Evolutionary conservation across 2,888 invertebrate genomes (phyloP).

Genomic region (Metalampra italica): DNA sequence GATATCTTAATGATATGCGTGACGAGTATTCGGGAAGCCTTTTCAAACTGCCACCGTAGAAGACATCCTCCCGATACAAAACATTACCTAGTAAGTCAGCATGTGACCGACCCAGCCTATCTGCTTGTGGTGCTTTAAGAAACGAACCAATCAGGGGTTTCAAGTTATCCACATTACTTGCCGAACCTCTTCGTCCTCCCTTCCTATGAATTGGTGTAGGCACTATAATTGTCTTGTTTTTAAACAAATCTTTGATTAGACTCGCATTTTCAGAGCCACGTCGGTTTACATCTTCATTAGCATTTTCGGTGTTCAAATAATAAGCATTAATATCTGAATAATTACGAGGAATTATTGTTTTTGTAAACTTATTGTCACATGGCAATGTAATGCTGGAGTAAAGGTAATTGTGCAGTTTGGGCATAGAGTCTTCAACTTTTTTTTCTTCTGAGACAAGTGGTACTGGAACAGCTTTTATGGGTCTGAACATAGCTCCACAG

Average conservation of each 20-base stretch:
- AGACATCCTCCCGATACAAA: constrained; percentile 93
- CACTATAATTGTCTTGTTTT: too few relatives aligned
- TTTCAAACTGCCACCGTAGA: constrained; percentile 92
- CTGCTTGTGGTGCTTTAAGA: constrained; percentile 52
- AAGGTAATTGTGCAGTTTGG: not conserved
- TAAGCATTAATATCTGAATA: not conserved
- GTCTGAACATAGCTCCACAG: constrained; percentile 90
- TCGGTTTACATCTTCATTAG: not conserved
- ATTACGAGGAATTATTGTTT: not conserved
- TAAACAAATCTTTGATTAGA: not conserved
- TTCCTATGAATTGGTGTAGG: not conserved
- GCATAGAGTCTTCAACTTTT: not conserved
- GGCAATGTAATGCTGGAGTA: not conserved
- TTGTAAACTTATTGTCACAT: not conserved
- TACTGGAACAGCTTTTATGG: constrained; percentile 84
- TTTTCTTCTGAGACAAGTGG: not conserved
- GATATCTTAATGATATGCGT: constrained; percentile 86
- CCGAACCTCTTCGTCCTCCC: not conserved
- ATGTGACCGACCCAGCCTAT: constrained; percentile 60
- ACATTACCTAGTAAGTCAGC: constrained; percentile 82
- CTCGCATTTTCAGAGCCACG: not conserved
- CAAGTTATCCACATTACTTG: constrained; percentile 69
- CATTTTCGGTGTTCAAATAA: not conserved
- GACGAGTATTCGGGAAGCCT: constrained; percentile 91
- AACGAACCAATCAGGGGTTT: constrained; percentile 69